These are phyloP conservation scores for Cremastinae sp. DNA, from an alignment of 2,888 invertebrate species.

Conservation along the genomic window DNA sequence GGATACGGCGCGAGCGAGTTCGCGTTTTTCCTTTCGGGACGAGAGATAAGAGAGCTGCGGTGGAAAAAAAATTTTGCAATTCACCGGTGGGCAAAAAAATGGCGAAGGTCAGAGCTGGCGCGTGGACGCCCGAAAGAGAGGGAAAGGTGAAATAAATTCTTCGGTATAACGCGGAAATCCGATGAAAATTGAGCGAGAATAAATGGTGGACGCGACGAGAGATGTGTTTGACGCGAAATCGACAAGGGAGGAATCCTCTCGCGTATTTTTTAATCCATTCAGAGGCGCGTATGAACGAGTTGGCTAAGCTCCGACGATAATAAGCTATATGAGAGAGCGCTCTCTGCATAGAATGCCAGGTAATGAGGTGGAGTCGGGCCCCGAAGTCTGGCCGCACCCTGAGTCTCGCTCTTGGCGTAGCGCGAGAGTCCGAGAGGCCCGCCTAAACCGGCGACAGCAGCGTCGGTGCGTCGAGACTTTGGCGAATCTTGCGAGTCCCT, in stretches of 20 bases:
- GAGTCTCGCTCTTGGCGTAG: conserved; percentile 71
- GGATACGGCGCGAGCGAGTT: not conserved
- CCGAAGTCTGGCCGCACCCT: conserved; percentile 79
- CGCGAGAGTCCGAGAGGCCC: conserved; percentile 67
- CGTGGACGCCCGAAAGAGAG: conserved; percentile 54
- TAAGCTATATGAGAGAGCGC: conserved; percentile 79
- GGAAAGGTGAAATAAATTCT: conserved; percentile 63
- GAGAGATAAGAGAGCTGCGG: not conserved
- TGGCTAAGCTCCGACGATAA: conserved; percentile 78
- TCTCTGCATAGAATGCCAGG: conserved; percentile 80
- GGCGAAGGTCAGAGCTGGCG: conserved; percentile 32
- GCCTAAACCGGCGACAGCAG: conserved; percentile 68
- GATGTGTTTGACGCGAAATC: conserved; percentile 15
- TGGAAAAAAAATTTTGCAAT: not conserved
- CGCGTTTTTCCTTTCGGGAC: conserved; percentile 3
- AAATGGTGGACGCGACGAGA: no score
- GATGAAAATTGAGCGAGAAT: conserved; percentile 37
- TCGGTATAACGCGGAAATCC: not conserved
- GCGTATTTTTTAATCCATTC: conserved; percentile 39
- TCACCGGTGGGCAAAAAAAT: not conserved
- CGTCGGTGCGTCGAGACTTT: conserved; percentile 41
- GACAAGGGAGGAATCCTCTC: not conserved
- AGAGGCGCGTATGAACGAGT: conserved; percentile 54
- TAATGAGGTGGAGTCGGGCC: conserved; percentile 80
- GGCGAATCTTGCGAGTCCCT: conserved; percentile 34